Evolutionary conservation across 2,888 invertebrate genomes (phyloP), one percentile per base, ranked within the genome.

Genomic region (Tholera decimalis): DNA sequence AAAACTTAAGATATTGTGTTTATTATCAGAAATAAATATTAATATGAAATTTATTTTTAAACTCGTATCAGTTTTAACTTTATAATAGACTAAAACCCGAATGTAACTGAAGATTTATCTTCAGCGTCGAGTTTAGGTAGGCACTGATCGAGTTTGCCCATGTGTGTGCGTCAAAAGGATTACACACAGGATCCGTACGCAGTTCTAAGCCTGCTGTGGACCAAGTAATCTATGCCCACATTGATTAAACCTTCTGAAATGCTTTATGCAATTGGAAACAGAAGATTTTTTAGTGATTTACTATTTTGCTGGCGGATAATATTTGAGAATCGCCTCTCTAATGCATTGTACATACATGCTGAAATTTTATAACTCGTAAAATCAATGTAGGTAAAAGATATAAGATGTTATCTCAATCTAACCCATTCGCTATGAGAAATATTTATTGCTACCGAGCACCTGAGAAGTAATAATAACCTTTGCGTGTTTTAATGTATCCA

Each of bases 121-220:
- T 22, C 8, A 8, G 13, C 26, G 18, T 35, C 20, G 22, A 13
- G 20, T 22, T 22, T 35, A n/a, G n/a, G n/a, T n/a, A n/a, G n/a
- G n/a, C n/a, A 15, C 15, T 15, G 18, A 41, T 22, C 33, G 9
- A 24, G 26, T 71, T 15, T 22, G 33, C n/a, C 22, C 4, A 61
- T 33, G 24, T 20, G 3, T n/a, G 13, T 54, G n/a, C n/a, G 35
- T 30, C 33, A 49, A 22, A 26, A 37, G 37, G 68, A 37, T 65
- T 50, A 47, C 22, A 28, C 7, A 1, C 13, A 26, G 53, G n/a
- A 30, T 56, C 39, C 24, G 15, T 54, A 57, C 13, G 24, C 49
- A 15, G 20, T 26, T 61, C 41, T 22, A 61, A 76, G 39, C 62
- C 44, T 24, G 57, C 37, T 61, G 50, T 56, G 37, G 30, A 51